Evolutionary conservation across 1,140 invertebrate species (phyloP).

Genomic region (Orchestia grillus): DNA sequence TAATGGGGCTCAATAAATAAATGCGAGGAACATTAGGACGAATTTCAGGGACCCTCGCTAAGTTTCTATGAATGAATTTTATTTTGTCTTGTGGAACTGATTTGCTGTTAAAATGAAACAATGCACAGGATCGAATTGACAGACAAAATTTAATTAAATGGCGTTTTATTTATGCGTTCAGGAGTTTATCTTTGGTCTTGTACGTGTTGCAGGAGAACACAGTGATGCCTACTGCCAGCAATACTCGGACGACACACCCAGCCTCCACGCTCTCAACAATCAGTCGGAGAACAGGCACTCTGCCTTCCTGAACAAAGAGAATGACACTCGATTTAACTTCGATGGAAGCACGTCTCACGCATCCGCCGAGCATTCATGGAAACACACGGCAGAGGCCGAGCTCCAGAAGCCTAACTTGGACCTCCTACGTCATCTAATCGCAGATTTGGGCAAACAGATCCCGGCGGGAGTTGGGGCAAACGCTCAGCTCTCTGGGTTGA

Average conservation of each 20-base stretch:
- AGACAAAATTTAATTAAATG: neutral
- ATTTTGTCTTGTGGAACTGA: neutral
- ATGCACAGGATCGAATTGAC: neutral
- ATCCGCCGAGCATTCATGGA: slow-evolving; percentile 12
- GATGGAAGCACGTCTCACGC: slow-evolving; percentile 11
- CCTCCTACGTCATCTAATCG: neutral
- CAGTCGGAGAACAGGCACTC: neutral
- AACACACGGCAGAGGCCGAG: neutral
- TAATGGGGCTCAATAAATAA: slow-evolving; percentile 47
- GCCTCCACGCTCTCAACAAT: neutral
- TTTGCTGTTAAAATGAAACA: neutral
- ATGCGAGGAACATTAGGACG: neutral
- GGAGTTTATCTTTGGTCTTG: neutral
- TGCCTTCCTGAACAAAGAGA: neutral
- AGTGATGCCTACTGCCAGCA: neutral
- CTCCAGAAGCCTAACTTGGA: slow-evolving; percentile 27
- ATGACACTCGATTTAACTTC: slow-evolving; percentile 53
- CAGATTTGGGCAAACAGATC: slow-evolving; percentile 29
- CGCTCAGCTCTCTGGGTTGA: neutral
- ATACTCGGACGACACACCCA: neutral
- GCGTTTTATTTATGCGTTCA: neutral
- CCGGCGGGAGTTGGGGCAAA: neutral
- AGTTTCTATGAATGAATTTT: neutral
- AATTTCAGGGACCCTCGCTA: neutral
- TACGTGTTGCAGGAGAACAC: neutral